Conservation (phyloP, 2,797 vertebrate species). For the Malurus splendens region DNA sequence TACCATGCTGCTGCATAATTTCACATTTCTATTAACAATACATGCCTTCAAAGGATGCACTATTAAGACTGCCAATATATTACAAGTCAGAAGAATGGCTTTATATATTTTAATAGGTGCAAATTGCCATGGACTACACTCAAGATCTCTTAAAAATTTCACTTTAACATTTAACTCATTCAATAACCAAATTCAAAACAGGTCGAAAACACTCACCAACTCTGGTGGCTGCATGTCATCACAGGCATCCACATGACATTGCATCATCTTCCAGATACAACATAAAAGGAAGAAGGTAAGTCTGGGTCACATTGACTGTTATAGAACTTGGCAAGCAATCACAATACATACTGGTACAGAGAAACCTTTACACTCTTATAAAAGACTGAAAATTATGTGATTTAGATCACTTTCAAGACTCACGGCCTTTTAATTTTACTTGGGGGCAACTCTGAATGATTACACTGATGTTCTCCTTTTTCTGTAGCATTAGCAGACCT, state of each 20-base stretch:
- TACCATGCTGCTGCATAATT: neutral
- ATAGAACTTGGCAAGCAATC: neutral
- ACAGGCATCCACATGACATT: constrained; percentile 64
- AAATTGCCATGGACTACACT: neutral
- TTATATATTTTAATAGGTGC: neutral
- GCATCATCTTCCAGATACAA: constrained; percentile 56
- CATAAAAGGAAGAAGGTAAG: neutral
- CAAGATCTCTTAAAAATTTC: neutral
- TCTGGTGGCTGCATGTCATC: constrained; percentile 66
- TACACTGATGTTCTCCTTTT: neutral
- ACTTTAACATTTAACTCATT: neutral
- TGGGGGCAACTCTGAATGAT: neutral
- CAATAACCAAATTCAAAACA: neutral
- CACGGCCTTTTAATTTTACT: neutral
- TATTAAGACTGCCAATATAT: neutral
- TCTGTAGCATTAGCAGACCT: neutral
- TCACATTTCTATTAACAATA: neutral
- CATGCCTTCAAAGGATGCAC: neutral
- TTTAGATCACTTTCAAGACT: neutral
- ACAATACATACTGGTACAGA: neutral
- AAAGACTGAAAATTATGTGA: neutral
- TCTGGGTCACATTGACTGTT: neutral
- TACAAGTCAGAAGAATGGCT: neutral
- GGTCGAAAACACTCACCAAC: constrained; percentile 29
- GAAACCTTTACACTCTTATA: neutral